These are phyloP conservation scores for Manis crassicaudata DNA, from an alignment of 2,797 vertebrate genomes.

Conservation along the genomic window DNA sequence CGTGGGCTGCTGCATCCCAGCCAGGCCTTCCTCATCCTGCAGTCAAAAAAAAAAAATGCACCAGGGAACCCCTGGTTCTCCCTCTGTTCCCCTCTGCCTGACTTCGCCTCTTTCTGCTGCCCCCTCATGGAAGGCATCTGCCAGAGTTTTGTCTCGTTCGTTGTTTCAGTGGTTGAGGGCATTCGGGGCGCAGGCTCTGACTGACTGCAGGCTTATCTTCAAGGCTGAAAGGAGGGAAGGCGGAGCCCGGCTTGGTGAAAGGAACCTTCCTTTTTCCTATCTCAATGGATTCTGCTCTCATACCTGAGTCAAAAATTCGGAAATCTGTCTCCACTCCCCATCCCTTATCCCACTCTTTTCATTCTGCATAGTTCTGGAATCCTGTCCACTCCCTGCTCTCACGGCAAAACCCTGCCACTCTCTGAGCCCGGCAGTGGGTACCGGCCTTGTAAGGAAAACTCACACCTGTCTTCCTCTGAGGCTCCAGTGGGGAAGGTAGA, in stretches of 20 bases:
- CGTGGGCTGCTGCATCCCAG: too few species aligned
- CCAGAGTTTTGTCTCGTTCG: neutral
- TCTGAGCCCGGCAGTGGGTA: neutral
- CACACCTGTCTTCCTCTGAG: neutral
- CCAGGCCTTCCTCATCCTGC: neutral
- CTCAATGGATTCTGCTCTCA: neutral
- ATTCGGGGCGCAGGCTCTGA: neutral
- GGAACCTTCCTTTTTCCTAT: neutral
- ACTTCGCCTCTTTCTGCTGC: neutral
- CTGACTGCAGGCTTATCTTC: neutral
- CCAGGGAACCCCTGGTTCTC: neutral
- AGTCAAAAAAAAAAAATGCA: neutral
- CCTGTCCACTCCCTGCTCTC: neutral
- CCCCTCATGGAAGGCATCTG: neutral
- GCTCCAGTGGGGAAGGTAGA: neutral
- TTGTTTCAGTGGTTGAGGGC: neutral
- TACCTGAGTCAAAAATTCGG: neutral
- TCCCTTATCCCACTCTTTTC: neutral
- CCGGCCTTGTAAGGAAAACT: neutral
- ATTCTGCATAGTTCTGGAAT: neutral
- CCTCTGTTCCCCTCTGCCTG: neutral
- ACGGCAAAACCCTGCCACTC: fast-evolving
- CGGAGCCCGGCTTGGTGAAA: neutral
- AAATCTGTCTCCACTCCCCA: neutral
- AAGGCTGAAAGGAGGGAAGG: neutral